phyloP scores from a whole-genome alignment of 92 coral and sea anemone genomes.

The Umimayanthus kanabou region DNA sequence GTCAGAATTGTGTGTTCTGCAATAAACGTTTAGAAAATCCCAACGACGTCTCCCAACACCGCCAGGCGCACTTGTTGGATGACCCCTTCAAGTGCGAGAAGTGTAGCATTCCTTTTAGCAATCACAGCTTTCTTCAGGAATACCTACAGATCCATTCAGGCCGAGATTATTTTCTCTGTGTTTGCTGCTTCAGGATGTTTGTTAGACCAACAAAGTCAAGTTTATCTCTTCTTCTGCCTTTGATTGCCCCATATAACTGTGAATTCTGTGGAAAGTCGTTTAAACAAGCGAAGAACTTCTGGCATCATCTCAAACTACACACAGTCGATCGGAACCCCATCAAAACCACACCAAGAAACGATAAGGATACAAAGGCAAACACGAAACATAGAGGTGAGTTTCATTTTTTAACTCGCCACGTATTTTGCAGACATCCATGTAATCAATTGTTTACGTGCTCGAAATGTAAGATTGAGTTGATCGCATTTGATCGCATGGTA shows the following conservation, averaged over 20 bases:
- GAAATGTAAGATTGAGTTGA: no score
- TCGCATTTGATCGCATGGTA: no score
- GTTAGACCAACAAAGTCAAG: background rate
- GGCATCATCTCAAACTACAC: slow-evolving; percentile 1
- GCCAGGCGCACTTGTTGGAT: background rate
- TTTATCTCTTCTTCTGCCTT: background rate
- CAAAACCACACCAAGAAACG: background rate
- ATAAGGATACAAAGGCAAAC: background rate
- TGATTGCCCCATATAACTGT: slow-evolving; percentile 6
- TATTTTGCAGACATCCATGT: no score
- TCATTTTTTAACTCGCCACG: background rate
- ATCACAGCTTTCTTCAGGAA: background rate
- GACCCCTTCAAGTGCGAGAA: background rate
- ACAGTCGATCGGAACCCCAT: background rate
- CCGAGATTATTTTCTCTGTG: slow-evolving; percentile 11
- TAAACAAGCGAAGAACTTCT: background rate
- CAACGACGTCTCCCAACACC: background rate
- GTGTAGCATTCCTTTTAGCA: slow-evolving; percentile 5
- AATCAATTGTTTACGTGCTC: no score
- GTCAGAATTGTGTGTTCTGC: slow-evolving; percentile 7
- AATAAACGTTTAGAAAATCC: background rate
- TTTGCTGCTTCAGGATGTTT: slow-evolving; percentile 5
- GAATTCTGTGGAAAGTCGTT: background rate
- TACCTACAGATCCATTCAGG: slow-evolving; percentile 3
- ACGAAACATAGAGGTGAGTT: background rate